A percentile compares a stretch with the other conserved stretches of the same genome.
Conservation (phyloP, 2,888 invertebrate species). For the Brachyptera putata region DNA sequence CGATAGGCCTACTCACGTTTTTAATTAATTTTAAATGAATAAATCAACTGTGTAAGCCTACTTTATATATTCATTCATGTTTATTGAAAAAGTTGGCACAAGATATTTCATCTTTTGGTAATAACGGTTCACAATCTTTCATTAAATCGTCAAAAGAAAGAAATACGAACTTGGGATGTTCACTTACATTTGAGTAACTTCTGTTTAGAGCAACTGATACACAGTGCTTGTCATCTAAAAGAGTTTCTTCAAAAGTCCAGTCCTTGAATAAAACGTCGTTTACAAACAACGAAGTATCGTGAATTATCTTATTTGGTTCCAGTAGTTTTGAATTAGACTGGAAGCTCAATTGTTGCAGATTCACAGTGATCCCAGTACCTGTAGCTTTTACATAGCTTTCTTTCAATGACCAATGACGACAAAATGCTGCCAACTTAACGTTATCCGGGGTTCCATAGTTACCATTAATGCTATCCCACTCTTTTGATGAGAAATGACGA, state of each 20-base stretch:
- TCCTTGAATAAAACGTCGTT: slow-evolving; percentile 52
- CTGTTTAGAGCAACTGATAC: slow-evolving; percentile 66
- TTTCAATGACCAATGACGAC: slow-evolving; percentile 88
- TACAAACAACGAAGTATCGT: slow-evolving; percentile 63
- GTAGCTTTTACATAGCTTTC: slow-evolving; percentile 92
- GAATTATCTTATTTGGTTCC: slow-evolving; percentile 46
- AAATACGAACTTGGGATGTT: slow-evolving; percentile 47
- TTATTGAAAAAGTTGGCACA: slow-evolving; percentile 56
- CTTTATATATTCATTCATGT: too few species aligned
- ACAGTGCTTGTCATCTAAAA: slow-evolving; percentile 70
- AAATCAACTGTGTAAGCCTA: too few species aligned
- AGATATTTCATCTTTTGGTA: slow-evolving; percentile 53
- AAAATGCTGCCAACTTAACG: slow-evolving; percentile 74
- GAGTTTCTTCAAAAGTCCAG: slow-evolving; percentile 82
- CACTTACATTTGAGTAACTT: slow-evolving; percentile 29
- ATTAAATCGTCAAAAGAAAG: slow-evolving; percentile 60
- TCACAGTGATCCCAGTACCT: slow-evolving; percentile 77
- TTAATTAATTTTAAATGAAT: too few species aligned
- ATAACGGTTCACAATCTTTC: slow-evolving; percentile 49
- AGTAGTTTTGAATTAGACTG: slow-evolving; percentile 52
- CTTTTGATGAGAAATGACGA: slow-evolving; percentile 70
- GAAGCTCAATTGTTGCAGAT: slow-evolving; percentile 75
- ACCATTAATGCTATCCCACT: slow-evolving; percentile 72
- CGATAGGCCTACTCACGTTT: too few species aligned
- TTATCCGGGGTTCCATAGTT: slow-evolving; percentile 49